Evolutionary conservation across 2,888 invertebrate genomes (phyloP).

Genomic region (Sympetrum striolatum): DNA sequence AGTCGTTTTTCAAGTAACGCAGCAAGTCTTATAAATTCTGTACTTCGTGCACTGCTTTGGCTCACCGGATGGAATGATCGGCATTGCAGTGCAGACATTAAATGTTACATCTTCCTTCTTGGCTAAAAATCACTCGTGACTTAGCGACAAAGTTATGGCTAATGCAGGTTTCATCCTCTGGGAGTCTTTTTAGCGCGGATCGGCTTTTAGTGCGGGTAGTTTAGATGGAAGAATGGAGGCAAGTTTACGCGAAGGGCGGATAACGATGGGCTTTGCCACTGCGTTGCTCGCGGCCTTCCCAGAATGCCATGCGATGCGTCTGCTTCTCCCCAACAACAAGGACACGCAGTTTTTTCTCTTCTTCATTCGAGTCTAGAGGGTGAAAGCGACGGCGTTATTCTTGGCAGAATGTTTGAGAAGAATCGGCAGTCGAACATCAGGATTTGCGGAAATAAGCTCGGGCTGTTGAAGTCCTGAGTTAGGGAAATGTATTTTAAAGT

Average conservation of each 20-base stretch:
- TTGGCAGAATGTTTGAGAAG: no score
- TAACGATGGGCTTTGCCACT: neutral
- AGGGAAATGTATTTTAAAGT: no score
- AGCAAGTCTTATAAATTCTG: no score
- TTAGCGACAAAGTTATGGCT: neutral
- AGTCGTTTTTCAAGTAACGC: no score
- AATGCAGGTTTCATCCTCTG: neutral
- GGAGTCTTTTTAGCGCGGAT: neutral
- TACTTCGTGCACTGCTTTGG: no score
- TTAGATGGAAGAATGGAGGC: neutral
- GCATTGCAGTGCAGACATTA: neutral
- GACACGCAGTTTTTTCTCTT: neutral
- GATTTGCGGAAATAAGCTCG: no score
- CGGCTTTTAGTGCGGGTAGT: neutral
- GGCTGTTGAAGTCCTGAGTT: no score
- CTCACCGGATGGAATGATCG: no score
- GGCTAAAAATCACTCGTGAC: neutral
- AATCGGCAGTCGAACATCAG: no score
- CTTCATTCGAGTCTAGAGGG: neutral
- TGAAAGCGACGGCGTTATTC: no score
- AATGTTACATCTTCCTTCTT: neutral
- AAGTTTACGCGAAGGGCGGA: neutral
- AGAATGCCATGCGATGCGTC: neutral
- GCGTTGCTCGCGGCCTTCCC: neutral
- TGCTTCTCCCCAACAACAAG: neutral